Evolutionary conservation across 2,888 invertebrate genomes (phyloP), one percentile per base, ranked within the genome.

Genomic region (Rhimphoctona megacephalus): DNA sequence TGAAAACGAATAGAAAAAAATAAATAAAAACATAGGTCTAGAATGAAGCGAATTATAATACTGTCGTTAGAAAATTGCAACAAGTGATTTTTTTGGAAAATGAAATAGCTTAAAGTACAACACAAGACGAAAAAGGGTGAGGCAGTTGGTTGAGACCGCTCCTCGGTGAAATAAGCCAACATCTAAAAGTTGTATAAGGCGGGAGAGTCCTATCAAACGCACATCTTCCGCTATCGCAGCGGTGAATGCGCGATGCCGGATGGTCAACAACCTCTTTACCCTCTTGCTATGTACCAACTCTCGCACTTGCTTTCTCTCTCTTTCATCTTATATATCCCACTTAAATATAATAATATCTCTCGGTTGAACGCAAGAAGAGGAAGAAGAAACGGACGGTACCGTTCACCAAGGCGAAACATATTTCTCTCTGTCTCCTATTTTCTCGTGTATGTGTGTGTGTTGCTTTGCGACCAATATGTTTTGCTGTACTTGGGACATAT

Each of bases 241-340:
- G 84, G 77, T 86, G 84, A 86, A 86, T 81, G 83, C 83, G 77
- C 86, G 86, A 86, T 86, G 84, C 84, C 76, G 86, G 85, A 81
- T 92, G 92, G 92, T 92, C 92, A 91, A 92, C 91, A 92, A 92
- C 92, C 92, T 91, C 90, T 90, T 91, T 90, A 92, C 91, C 90
- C 90, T 89, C 88, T 88, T 83, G 88, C 88, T 82, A 83, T 81
- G 79, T 70, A 80, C 79, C 74, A 78, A 61, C 76, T 70, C 73
- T 80, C 77, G 64, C 74, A 78, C 70, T 78, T 61, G 52, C 76
- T 70, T 69, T 80, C 80, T 52, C 74, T 79, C 81, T 78, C 78
- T 54, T 61, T 61, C 82, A 33, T 77, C 82, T 82, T 82, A 82
- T 82, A 88, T 89, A 88, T 89, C 80, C 90, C 88, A 86, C 89